A percentile compares a stretch with the other conserved stretches of the same genome.
phyloP scores from a whole-genome alignment of 2,113 vertebrate species.

The Pluvianellus socialis region DNA sequence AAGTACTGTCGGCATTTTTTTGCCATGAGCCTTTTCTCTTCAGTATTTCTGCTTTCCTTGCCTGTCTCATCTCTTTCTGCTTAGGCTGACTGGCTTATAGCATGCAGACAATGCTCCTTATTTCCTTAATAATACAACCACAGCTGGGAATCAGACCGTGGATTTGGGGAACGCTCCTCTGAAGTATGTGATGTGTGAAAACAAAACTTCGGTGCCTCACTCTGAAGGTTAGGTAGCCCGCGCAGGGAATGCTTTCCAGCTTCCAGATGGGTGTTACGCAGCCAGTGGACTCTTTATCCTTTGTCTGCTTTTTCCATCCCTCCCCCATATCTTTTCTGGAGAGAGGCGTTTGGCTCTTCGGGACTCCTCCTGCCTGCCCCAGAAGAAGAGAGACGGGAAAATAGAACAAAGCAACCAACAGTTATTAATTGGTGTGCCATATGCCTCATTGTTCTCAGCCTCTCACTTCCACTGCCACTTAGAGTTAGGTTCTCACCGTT shows the following conservation, averaged over 20 bases:
- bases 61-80: constrained; percentile 20
- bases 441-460: not conserved
- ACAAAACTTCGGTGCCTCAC: not conserved
- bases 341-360: not conserved
- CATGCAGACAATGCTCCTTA: not conserved
- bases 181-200: not conserved
- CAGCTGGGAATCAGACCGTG: not conserved
- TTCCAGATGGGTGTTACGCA: not conserved
- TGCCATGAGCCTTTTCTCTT: not conserved
- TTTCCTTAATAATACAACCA: not conserved
- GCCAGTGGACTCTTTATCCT: not conserved
- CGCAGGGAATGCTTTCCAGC: not conserved
- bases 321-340: not conserved
- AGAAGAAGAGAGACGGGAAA: not conserved
- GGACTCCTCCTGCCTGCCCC: not conserved
- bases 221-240: not conserved
- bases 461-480: not conserved
- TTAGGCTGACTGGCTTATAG: not conserved
- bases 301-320: not conserved
- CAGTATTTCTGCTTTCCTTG: not conserved
- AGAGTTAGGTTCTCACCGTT: not conserved
- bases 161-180: not conserved
- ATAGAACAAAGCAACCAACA: not conserved
- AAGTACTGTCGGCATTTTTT: not conserved
- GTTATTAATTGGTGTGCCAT: not conserved